Evolutionary conservation across 2,113 vertebrate species (phyloP).

Genomic region (Alethe castanea): DNA sequence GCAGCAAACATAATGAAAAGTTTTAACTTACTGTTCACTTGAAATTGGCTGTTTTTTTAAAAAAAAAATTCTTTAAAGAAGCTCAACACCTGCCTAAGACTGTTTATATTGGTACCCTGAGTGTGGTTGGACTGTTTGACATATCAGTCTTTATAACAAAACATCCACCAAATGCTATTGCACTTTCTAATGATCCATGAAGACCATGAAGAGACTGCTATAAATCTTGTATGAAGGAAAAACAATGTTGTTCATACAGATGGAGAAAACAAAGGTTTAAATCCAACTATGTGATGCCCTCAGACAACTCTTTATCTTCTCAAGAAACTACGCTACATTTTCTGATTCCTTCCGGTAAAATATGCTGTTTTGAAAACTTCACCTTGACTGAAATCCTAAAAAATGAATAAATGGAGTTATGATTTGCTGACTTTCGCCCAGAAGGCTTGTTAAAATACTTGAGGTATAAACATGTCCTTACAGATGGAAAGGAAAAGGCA

Average conservation of each 20-base stretch:
- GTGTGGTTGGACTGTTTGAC: neutral
- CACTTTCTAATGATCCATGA: slow-evolving; percentile 31
- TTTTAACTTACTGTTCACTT: neutral
- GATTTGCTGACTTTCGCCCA: neutral
- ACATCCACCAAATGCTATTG: neutral
- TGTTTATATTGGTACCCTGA: neutral
- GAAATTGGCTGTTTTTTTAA: neutral
- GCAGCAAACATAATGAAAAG: neutral
- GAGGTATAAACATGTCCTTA: neutral
- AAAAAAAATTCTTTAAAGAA: neutral
- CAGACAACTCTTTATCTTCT: neutral
- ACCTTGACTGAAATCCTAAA: neutral
- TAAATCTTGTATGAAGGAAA: neutral
- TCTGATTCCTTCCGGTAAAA: neutral
- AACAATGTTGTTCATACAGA: neutral
- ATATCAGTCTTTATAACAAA: neutral
- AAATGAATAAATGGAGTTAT: neutral
- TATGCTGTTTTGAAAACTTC: neutral
- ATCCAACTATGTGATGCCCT: neutral
- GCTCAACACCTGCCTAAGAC: neutral
- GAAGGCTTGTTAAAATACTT: neutral
- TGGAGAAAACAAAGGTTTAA: neutral
- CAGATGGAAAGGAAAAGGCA: neutral
- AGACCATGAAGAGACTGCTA: neutral
- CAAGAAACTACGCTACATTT: neutral